A percentile compares a stretch with the other conserved stretches of the same genome.
phyloP scores from a whole-genome alignment of 2,888 invertebrate genomes.

The Apoda limacodes region DNA sequence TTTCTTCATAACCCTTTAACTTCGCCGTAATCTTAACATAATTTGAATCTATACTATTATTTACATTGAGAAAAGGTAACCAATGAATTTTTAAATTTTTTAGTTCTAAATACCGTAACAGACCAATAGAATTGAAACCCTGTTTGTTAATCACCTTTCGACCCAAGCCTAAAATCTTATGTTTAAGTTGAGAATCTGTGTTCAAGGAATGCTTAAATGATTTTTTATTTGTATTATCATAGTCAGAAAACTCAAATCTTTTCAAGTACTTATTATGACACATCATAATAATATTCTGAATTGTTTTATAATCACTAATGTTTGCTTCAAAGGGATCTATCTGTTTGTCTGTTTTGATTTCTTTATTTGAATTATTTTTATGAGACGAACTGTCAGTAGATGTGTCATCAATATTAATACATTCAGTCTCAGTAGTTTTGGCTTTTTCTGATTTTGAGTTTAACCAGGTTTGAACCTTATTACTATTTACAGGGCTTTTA shows the following conservation, averaged over 20 bases:
- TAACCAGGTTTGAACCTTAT: too few relatives aligned
- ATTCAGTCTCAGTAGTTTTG: constrained; percentile 24
- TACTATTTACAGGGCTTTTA: constrained; percentile 28
- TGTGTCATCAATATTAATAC: constrained; percentile 42
- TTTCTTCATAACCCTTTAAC: constrained; percentile 22
- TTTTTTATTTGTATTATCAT: constrained; percentile 14
- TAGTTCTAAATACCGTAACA: constrained; percentile 45
- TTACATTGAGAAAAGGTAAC: constrained; percentile 25
- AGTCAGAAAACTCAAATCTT: constrained; percentile 22
- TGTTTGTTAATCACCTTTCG: constrained; percentile 41
- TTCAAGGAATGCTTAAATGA: constrained; percentile 8
- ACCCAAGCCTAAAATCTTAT: constrained; percentile 51
- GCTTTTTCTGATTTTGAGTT: constrained; percentile 26
- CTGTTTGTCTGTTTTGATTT: constrained; percentile 9
- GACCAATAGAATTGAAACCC: constrained; percentile 37
- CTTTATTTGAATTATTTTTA: constrained; percentile 16
- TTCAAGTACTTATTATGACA: constrained; percentile 34
- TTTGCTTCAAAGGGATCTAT: constrained; percentile 17
- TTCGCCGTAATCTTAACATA: constrained; percentile 38
- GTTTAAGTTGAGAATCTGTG: constrained; percentile 34
- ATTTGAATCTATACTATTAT: constrained; percentile 23
- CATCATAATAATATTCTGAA: constrained; percentile 34
- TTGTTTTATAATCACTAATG: constrained; percentile 25
- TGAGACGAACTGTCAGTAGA: constrained; percentile 30
- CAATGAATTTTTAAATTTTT: constrained; percentile 43